Evolutionary conservation across 2,888 invertebrate species (phyloP), one percentile per base, ranked within the genome.

Genomic region (Cyclophora punctaria): DNA sequence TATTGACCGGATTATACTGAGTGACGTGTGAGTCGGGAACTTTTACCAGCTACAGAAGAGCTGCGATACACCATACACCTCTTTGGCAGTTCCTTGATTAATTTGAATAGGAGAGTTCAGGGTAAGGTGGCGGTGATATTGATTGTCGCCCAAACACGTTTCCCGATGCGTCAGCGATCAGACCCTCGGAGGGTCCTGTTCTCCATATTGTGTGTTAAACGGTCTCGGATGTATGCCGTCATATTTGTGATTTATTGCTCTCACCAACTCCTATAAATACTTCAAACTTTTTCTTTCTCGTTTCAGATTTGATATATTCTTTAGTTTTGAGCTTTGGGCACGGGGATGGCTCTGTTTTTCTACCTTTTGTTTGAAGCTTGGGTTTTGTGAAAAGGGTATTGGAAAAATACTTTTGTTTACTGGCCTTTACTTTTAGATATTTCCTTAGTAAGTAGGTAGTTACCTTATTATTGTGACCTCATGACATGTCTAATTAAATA

Each of bases 1-100:
- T 83, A 84, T 83, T 84, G 83, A 82, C 82, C 83, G 80, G 79
- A 81, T 83, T 85, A 83, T 83, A 73, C 68, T 69, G 72, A 76
- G 71, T 82, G 83, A 83, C 83, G 79, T 79, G 79, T 69, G 75
- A 75, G 70, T 71, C 68, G 37, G 70, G 66, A 68, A 64, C 62
- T 63, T 45, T 45, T 62, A 63, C 84, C 80, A 82, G 62, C 46
- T 45, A 60, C 64, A 34, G 34, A 6, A 71, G 83, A 77, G 51
- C 81, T 61, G 61, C 60, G 57, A 59, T 63, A 64, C 65, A 57
- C 59, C 62, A 61, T 62, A 67, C 67, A 59, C 56, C 50, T 59
- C 64, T 62, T 63, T 58, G 52, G 54, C 57, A 62, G 61, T 63
- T 59, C 51, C 64, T 61, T 62, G 51, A 59, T 60, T 56, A 51